These are phyloP conservation scores for Melitaea cinxia DNA, from an alignment of 1,140 invertebrate species.

Conservation along the genomic window DNA sequence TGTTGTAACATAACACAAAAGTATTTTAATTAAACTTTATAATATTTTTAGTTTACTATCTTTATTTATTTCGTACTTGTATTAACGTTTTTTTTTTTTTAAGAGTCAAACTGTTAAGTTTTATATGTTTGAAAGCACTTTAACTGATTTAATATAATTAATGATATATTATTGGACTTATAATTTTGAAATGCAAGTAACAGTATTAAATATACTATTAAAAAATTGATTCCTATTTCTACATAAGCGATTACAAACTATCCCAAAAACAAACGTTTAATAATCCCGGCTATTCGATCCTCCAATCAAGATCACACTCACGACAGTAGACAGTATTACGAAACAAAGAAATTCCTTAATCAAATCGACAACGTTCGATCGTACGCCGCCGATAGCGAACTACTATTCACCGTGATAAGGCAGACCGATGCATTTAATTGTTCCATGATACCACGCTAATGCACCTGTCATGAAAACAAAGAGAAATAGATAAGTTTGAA, in stretches of 20 bases:
- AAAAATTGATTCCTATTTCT: background rate
- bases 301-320: constrained; percentile 34
- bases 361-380: constrained; percentile 51
- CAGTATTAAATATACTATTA: too few relatives aligned
- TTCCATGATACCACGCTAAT: constrained; percentile 76
- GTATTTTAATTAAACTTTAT: too few relatives aligned
- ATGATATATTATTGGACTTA: too few relatives aligned
- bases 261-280: background rate
- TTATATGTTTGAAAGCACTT: too few relatives aligned
- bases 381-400: constrained; percentile 47
- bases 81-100: too few relatives aligned
- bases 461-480: constrained; percentile 79
- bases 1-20: background rate
- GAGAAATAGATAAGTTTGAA: constrained; percentile 68
- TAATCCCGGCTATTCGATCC: constrained; percentile 4
- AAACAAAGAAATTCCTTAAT: constrained; percentile 69
- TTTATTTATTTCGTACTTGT: too few relatives aligned
- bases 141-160: too few relatives aligned
- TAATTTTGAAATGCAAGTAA: too few relatives aligned
- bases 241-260: background rate
- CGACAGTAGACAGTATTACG: constrained; percentile 42
- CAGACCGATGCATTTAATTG: constrained; percentile 75
- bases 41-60: too few relatives aligned
- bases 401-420: constrained; percentile 65
- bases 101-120: too few relatives aligned